phyloP scores from a whole-genome alignment of 2,888 invertebrate species.

The Ethmia dodecea region DNA sequence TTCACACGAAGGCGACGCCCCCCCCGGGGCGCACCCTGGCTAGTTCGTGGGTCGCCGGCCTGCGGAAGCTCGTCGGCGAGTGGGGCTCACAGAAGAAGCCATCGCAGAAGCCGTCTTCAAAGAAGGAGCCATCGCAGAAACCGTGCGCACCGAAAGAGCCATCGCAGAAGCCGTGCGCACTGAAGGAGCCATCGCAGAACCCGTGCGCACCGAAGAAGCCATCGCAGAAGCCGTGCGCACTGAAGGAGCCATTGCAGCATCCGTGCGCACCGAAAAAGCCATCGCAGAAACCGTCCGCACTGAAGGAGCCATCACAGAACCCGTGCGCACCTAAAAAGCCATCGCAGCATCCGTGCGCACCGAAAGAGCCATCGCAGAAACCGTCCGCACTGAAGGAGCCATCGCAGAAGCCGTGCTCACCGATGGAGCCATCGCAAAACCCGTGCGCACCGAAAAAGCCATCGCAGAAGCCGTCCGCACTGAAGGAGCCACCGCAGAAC shows the following conservation, averaged over 20 bases:
- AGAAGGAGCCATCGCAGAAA: constrained; percentile 16
- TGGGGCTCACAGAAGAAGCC: constrained; percentile 9
- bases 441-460: neutral
- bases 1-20: neutral
- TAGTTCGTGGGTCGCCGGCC: too few relatives aligned
- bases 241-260: neutral
- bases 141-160: constrained; percentile 22
- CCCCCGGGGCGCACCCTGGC: neutral
- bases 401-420: neutral
- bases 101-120: constrained; percentile 11
- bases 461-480: neutral
- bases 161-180: constrained; percentile 6
- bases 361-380: constrained; percentile 21
- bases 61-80: constrained; percentile 12
- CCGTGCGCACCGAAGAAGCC: neutral
- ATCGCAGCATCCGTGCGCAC: constrained; percentile 16
- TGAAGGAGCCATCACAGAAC: constrained; percentile 15
- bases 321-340: constrained; percentile 8
- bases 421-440: constrained; percentile 3
- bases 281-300: too few relatives aligned
- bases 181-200: neutral
- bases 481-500: too few relatives aligned
- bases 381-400: constrained; percentile 1
- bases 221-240: constrained; percentile 1
- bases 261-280: neutral